Percentiles rank a stretch among this genome's conserved stretches.
phyloP scores from a whole-genome alignment of 2,888 invertebrate species.

The Thera britannica region DNA sequence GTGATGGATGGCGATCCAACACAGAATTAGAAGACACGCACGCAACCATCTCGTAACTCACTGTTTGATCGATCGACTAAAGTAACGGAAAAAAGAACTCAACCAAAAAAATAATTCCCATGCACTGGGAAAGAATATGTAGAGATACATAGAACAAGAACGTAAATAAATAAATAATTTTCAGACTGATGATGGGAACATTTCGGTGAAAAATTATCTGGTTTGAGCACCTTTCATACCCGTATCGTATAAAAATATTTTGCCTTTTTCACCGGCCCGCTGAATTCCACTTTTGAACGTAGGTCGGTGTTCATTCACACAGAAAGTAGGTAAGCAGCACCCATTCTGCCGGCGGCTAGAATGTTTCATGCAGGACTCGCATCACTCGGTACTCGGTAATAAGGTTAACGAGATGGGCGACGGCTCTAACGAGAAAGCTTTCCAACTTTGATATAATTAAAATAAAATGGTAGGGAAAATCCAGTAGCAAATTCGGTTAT shows the following conservation, averaged over 20 bases:
- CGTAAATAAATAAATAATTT: background rate
- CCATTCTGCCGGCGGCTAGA: conserved; percentile 39
- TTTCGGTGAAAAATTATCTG: conserved; percentile 26
- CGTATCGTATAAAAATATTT: conserved; percentile 23
- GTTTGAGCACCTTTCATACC: conserved; percentile 29
- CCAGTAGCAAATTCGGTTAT: conserved; percentile 12
- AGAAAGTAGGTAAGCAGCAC: conserved; percentile 46
- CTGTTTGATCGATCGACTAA: conserved; percentile 31
- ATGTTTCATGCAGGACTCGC: conserved; percentile 55
- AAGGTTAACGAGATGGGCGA: conserved; percentile 74
- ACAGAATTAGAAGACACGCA: conserved; percentile 37
- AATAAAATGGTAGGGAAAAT: conserved; percentile 50
- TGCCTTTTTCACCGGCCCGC: conserved; percentile 27
- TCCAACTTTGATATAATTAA: conserved; percentile 60
- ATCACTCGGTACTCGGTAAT: conserved; percentile 58
- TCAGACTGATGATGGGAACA: background rate
- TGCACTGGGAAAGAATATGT: background rate
- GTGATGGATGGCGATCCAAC: conserved; percentile 34
- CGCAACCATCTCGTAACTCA: conserved; percentile 36
- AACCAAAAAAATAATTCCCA: background rate
- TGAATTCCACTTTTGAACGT: conserved; percentile 44
- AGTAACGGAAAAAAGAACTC: background rate
- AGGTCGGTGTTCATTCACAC: conserved; percentile 49
- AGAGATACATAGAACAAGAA: background rate
- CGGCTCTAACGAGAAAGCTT: conserved; percentile 68